Evolutionary conservation across 2,113 vertebrate genomes (phyloP).

Genomic region (Dascyllus trimaculatus): DNA sequence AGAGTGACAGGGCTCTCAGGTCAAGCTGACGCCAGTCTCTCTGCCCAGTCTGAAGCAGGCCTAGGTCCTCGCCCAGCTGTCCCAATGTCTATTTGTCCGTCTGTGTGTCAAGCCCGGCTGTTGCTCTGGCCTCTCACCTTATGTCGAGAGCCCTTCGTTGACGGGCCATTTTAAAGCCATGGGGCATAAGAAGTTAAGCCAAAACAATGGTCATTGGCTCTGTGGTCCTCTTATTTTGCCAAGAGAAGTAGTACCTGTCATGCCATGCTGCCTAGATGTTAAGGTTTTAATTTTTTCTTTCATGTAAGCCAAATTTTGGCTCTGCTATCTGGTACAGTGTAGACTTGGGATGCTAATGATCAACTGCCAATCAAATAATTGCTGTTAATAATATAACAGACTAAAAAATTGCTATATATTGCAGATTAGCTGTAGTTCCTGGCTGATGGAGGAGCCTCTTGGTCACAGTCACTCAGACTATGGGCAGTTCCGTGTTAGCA

Average conservation of each 20-base stretch:
- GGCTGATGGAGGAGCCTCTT: too few species aligned
- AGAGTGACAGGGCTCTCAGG: conserved; percentile 69
- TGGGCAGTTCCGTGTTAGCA: too few species aligned
- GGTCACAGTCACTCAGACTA: too few species aligned
- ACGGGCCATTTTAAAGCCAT: conserved; percentile 35
- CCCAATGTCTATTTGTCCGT: conserved; percentile 55
- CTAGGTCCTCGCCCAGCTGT: conserved; percentile 70
- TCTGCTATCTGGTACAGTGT: neutral
- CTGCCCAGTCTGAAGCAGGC: conserved; percentile 61
- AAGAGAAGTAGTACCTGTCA: neutral
- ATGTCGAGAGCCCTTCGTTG: conserved; percentile 51
- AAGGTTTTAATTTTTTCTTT: neutral
- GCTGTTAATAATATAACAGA: too few species aligned
- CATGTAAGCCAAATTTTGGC: neutral
- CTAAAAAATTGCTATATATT: too few species aligned
- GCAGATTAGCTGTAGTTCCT: too few species aligned
- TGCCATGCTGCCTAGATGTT: neutral
- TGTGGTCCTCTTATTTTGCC: neutral
- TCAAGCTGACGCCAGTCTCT: conserved; percentile 70
- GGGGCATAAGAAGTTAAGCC: conserved; percentile 24
- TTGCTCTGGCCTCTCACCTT: conserved; percentile 59
- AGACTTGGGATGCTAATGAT: neutral
- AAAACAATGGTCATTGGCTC: conserved; percentile 12
- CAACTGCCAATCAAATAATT: too few species aligned
- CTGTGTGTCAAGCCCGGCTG: conserved; percentile 69